Conservation (phyloP, 2,888 invertebrate genomes). For the Agonopterix heracliana region DNA sequence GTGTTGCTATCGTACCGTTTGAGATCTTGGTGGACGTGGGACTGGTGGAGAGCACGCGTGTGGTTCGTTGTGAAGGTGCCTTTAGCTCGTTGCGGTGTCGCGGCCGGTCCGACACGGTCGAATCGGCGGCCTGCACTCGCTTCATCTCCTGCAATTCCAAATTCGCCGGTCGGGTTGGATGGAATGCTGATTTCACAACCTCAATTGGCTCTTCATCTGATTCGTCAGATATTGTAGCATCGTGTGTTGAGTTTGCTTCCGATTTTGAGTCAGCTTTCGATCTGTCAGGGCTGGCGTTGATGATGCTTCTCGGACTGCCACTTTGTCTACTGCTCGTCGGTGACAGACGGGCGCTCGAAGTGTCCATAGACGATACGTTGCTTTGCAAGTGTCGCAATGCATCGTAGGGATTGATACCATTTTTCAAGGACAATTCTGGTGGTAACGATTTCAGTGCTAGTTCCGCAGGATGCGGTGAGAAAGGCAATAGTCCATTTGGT, state of each 20-base stretch:
- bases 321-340: conserved; percentile 76
- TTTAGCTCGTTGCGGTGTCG: conserved; percentile 74
- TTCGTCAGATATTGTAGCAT: conserved; percentile 77
- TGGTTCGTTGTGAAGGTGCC: conserved; percentile 75
- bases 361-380: conserved; percentile 64
- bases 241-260: conserved; percentile 79
- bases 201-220: conserved; percentile 85
- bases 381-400: conserved; percentile 66
- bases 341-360: conserved; percentile 67
- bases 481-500: conserved; percentile 71
- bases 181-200: conserved; percentile 85
- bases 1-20: conserved; percentile 69
- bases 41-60: conserved; percentile 56
- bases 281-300: conserved; percentile 63
- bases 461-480: conserved; percentile 72
- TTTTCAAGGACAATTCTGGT: conserved; percentile 68
- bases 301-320: conserved; percentile 65
- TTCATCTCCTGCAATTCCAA: conserved; percentile 73
- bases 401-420: conserved; percentile 77
- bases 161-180: conserved; percentile 79
- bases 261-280: conserved; percentile 75
- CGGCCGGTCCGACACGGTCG: conserved; percentile 73
- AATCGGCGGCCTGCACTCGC: conserved; percentile 76
- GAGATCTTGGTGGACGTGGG: conserved; percentile 77
- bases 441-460: conserved; percentile 64